phyloP scores from a whole-genome alignment of 2,888 invertebrate species.

The Pseudococcus longispinus region DNA sequence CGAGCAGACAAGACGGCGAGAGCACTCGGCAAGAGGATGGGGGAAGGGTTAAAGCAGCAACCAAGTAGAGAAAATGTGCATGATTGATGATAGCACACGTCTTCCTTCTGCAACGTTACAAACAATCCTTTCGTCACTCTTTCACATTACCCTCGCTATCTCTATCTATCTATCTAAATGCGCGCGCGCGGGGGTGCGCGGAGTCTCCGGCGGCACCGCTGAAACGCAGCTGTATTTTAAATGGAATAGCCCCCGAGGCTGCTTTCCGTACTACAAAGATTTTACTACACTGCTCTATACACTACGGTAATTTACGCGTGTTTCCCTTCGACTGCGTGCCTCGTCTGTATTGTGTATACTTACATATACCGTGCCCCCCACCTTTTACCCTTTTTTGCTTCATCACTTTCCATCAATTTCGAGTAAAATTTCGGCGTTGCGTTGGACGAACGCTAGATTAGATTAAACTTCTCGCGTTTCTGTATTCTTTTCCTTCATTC shows the following conservation, averaged over 20 bases:
- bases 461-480: not conserved
- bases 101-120: constrained; percentile 40
- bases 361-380: not conserved
- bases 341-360: not conserved
- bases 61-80: constrained; percentile 44
- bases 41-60: not conserved
- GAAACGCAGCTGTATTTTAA: constrained; percentile 46
- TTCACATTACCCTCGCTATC: constrained; percentile 35
- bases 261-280: not conserved
- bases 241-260: constrained; percentile 48
- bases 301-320: constrained; percentile 9
- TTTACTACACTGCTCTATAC: not conserved
- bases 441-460: not conserved
- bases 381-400: not conserved
- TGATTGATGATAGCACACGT: constrained; percentile 53
- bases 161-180: constrained; percentile 38
- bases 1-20: not conserved
- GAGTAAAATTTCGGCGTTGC: not conserved
- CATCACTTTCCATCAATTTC: constrained; percentile 32
- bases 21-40: not conserved
- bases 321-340: not conserved
- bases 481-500: not conserved
- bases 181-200: not conserved
- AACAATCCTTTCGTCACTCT: constrained; percentile 53
- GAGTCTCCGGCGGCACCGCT: not conserved